phyloP scores from a whole-genome alignment of 2,113 vertebrate genomes.

The Pyxicephalus adspersus region DNA sequence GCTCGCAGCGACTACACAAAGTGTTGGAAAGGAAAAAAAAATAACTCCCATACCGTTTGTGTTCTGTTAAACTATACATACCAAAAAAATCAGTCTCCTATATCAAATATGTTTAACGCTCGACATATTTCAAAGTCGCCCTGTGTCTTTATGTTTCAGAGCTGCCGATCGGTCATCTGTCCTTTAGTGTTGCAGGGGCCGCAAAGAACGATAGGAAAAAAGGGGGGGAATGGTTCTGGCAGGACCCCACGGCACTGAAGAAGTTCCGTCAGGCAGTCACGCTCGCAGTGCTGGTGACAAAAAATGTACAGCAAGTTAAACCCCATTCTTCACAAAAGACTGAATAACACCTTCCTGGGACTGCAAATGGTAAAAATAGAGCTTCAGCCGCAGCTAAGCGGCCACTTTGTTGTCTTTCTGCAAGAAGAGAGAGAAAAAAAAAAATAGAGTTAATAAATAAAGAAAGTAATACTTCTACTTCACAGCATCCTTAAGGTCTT shows the following conservation, averaged over 20 bases:
- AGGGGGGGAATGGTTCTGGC: background rate
- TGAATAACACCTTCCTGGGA: constrained; percentile 76
- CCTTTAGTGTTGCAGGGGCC: constrained; percentile 48
- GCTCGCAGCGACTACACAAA: constrained; percentile 73
- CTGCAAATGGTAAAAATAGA: constrained; percentile 69
- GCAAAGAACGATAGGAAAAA: background rate
- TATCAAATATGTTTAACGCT: constrained; percentile 82
- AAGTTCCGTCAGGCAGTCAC: constrained; percentile 73
- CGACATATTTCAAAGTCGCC: constrained; percentile 72
- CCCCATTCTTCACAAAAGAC: constrained; percentile 82
- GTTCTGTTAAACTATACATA: constrained; percentile 77
- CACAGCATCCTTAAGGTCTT: too few relatives aligned
- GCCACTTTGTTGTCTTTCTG: constrained; percentile 99
- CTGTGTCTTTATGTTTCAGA: constrained; percentile 64
- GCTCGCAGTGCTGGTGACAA: constrained; percentile 89
- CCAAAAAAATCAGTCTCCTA: constrained; percentile 75
- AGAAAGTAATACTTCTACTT: too few relatives aligned
- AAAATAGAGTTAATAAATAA: background rate
- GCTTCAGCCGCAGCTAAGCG: constrained; percentile 78
- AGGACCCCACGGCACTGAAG: constrained; percentile 47
- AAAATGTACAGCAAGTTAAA: constrained; percentile 81
- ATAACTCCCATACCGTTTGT: constrained; percentile 73
- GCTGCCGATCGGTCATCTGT: background rate
- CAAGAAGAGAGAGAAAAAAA: constrained; percentile 58
- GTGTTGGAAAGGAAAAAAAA: constrained; percentile 68